These are phyloP conservation scores for Apeltes quadracus DNA, from an alignment of 2,113 vertebrate species.

Conservation along the genomic window DNA sequence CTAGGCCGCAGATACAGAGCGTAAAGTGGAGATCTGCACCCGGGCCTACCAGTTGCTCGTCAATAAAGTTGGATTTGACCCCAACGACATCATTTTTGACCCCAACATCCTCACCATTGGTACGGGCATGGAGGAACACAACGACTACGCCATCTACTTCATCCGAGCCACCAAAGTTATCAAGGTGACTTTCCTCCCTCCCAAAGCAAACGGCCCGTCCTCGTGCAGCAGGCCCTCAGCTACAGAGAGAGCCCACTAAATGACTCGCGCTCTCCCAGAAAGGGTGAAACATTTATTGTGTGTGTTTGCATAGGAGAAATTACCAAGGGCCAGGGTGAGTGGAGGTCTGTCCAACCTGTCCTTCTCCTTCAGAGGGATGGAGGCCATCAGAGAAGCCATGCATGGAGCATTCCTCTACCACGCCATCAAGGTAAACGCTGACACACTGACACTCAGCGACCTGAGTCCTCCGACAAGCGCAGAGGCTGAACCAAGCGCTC, in stretches of 20 bases:
- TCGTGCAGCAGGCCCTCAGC: too few species aligned
- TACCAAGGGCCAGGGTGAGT: constrained; percentile 90
- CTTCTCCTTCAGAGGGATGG: constrained; percentile 98
- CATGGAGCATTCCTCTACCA: constrained; percentile 96
- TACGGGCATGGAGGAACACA: constrained; percentile 98
- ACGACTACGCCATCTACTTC: constrained; percentile 90
- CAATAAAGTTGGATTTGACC: constrained; percentile 85
- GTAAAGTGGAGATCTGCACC: constrained; percentile 89
- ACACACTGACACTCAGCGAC: not conserved
- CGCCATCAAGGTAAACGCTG: constrained; percentile 81
- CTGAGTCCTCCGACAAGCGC: too few species aligned
- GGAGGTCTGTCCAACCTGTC: constrained; percentile 98
- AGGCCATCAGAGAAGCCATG: constrained; percentile 95
- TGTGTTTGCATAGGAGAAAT: constrained; percentile 80
- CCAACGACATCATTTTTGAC: constrained; percentile 97
- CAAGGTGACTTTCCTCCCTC: constrained; percentile 81
- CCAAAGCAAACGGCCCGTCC: too few species aligned
- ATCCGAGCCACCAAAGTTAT: constrained; percentile 88
- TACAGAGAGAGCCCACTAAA: too few species aligned
- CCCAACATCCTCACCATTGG: constrained; percentile 98
- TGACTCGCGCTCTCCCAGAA: too few species aligned
- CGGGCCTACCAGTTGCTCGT: constrained; percentile 91
- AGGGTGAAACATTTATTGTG: not conserved
- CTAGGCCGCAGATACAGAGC: constrained; percentile 90
- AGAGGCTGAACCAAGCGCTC: too few species aligned